Conservation (phyloP, 64 coral and sea anemone species). For the Platygyra sinensis region DNA sequence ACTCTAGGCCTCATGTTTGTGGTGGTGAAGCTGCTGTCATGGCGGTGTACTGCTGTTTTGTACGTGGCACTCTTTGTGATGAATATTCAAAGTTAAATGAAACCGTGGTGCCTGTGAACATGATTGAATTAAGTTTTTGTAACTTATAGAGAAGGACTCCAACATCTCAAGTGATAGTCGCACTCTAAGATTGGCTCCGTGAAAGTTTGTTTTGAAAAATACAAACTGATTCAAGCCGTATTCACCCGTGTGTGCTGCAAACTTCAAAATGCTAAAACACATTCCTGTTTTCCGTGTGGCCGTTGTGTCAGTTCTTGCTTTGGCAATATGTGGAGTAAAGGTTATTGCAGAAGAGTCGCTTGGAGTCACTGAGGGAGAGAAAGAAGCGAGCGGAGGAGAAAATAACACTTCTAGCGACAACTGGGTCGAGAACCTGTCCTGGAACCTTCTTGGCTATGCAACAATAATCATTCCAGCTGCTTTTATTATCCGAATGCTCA, state of each 20-base stretch:
- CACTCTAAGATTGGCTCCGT: neutral
- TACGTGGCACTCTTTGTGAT: constrained; percentile 8
- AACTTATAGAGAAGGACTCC: neutral
- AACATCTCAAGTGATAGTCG: neutral
- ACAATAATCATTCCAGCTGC: constrained; percentile 81
- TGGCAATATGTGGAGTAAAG: neutral
- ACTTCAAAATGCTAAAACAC: constrained; percentile 1
- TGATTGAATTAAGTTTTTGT: neutral
- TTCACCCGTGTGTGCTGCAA: no score
- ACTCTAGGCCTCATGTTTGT: constrained; percentile 5
- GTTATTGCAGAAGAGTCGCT: neutral
- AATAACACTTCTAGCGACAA: neutral
- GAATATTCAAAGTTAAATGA: constrained; percentile 25
- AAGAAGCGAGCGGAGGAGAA: neutral
- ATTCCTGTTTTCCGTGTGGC: neutral
- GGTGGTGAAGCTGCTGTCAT: constrained; percentile 23
- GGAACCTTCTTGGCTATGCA: constrained; percentile 94
- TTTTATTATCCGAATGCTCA: constrained; percentile 84
- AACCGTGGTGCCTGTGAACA: neutral
- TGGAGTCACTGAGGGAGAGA: neutral
- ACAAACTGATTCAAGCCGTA: no score
- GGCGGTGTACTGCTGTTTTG: neutral
- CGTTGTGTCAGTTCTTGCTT: neutral
- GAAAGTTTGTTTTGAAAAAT: neutral
- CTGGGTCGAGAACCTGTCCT: constrained; percentile 76